Base-by-base conservation (phyloP, 1,140 invertebrate genomes). In the Cylas formicarius region DNA sequence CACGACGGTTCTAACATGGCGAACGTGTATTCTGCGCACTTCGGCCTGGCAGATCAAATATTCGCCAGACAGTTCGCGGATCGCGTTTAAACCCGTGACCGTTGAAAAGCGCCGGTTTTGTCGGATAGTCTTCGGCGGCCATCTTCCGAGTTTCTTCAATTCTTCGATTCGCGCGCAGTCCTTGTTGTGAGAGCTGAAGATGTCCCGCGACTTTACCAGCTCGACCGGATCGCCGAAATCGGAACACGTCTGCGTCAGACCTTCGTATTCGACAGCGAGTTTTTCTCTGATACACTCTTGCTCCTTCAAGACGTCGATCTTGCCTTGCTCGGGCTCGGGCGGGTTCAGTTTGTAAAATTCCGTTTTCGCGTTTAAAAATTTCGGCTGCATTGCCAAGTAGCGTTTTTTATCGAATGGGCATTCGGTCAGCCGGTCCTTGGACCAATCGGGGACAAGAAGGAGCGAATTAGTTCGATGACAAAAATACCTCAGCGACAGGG, bases 331-430 rank as follows among this genome's bases (percentile, higher is more conserved):
- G 17, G 44, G 44, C 28, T 22, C 19, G 3, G 44, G 38, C 9
- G 50, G 41, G 35, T 43, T 31, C 9, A 44, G 1, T 4, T 17
- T 10, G 17, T 35, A 21, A 0, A 14, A 27, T 23, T 38, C 22
- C n/a, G 5, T 17, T 8, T 19, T 16, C 8, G 16, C 23, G 14
- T 48, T 16, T 14, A 27, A 34, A 22, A 33, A 52, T 14, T 38
- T 17, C 3, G 50, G 50, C 23, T 52, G 50, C 21, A 52, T 34
- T 29, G 22, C 22, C 8, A 19, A 16, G 13, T 39, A 37, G 23
- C 41, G 44, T 28, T 52, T 45, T 16, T 33, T 38, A 19, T 48
- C 42, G 11, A 48, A 13, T 8, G 50, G 50, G 26, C 50, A 52
- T 31, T 52, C 50, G 11, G 44, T 44, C 3, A 52, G 24, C 13